These are phyloP conservation scores for Nomada fucata DNA, from an alignment of 2,888 invertebrate species.

Conservation along the genomic window DNA sequence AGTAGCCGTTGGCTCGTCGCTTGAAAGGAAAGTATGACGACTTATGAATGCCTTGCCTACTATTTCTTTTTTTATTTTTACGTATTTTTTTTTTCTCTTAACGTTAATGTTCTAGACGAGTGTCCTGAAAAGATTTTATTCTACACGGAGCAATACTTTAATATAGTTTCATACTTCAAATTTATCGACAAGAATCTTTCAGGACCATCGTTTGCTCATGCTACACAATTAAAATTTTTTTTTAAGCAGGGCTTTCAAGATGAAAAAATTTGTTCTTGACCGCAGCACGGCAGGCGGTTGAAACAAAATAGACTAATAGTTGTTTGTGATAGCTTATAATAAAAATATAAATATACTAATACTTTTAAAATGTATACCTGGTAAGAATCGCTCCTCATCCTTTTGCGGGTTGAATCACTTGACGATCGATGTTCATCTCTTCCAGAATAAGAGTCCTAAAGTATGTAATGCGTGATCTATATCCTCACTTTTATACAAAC, in stretches of 20 bases:
- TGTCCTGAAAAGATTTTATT: constrained; percentile 65
- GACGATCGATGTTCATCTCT: constrained; percentile 82
- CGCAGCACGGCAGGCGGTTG: constrained; percentile 60
- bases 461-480: background rate
- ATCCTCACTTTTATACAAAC: background rate
- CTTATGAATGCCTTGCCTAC: constrained; percentile 77
- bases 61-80: constrained; percentile 33
- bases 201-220: constrained; percentile 64
- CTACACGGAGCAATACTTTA: constrained; percentile 39
- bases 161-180: constrained; percentile 24
- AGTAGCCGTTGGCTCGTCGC: constrained; percentile 82
- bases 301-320: constrained; percentile 58
- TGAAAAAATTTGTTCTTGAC: constrained; percentile 54
- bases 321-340: constrained; percentile 29
- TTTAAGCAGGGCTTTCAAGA: constrained; percentile 57
- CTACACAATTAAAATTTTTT: constrained; percentile 43
- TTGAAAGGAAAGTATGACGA: constrained; percentile 83
- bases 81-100: constrained; percentile 36
- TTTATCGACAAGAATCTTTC: constrained; percentile 46
- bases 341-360: constrained; percentile 26
- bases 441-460: constrained; percentile 79
- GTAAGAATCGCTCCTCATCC: constrained; percentile 81
- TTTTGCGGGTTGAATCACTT: constrained; percentile 79
- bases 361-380: constrained; percentile 77
- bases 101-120: constrained; percentile 57